Evolutionary conservation across 2,797 vertebrate genomes (phyloP), one percentile per base, ranked within the genome.

Genomic region (Periophthalmus magnuspinnatus): DNA sequence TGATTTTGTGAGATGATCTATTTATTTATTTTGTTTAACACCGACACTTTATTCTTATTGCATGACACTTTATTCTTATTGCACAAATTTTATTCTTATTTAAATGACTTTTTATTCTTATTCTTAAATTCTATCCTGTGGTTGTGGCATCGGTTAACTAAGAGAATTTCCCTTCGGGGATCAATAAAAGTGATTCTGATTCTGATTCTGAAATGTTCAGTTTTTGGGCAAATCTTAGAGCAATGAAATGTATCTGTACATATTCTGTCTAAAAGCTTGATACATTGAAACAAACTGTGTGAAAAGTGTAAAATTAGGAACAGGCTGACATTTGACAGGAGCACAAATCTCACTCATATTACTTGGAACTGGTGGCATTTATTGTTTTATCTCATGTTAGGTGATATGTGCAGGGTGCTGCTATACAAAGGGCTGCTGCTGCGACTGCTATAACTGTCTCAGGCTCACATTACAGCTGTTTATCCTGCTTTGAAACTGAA

Each of bases 401-500:
- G 45, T 54, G 84, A 88, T 77, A 56, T 24, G 9, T 9, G 50
- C 61, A 19, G 41, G 41, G 36, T 32, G 68, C 65, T 3, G 70
- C 67, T 0, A 48, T 11, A 84, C 81, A 83, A 86, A 76, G 56
- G 71, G 70, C 75, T 33, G 65, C 74, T 13, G 69, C 61, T 8
- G 13, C 41, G 3, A 62, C 70, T 28, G 48, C 70, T 82, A 69
- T 70, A 82, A 81, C 70, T 38, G 22, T 45, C 68, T n/a, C 0
- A 1, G 72, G 16, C 54, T 89, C 70, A 1, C 32, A 21, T 90
- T 87, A 76, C 84, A 63, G 75, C 61, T 21, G 67, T 72, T 69
- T 64, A 69, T 68, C 47, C 67, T 16, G 8, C 50, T 11, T 74
- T 81, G 88, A 83, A 89, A 88, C 80, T 62, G 48, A 81, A 88